Conservation (phyloP, 2,113 vertebrate genomes). For the Heloderma charlesbogerti region DNA sequence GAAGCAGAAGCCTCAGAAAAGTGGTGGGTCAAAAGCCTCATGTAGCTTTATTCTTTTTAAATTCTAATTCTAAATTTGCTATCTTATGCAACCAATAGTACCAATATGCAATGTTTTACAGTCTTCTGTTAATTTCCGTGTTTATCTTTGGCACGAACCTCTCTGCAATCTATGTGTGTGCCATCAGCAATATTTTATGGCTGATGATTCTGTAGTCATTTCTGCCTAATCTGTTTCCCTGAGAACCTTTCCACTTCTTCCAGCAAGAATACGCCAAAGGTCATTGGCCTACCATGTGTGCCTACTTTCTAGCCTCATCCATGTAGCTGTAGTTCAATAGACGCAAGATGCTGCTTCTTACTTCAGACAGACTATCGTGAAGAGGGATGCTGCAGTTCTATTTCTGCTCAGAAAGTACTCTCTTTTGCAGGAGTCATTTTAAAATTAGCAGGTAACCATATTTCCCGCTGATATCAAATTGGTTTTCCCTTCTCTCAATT, state of each 20-base stretch:
- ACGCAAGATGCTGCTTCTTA: not conserved
- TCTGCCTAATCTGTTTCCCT: not conserved
- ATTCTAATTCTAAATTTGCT: not conserved
- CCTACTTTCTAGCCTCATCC: not conserved
- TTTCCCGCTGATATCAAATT: not conserved
- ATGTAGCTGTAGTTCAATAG: not conserved
- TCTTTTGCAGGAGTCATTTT: constrained; percentile 13
- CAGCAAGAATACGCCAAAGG: not conserved
- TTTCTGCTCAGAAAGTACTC: not conserved
- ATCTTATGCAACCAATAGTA: not conserved
- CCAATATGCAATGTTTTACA: not conserved
- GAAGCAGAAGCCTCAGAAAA: too few relatives aligned
- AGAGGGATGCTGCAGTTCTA: not conserved
- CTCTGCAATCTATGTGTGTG: not conserved
- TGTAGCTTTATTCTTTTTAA: too few relatives aligned
- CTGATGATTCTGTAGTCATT: not conserved
- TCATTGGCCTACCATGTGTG: not conserved
- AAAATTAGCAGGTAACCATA: not conserved
- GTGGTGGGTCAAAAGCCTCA: too few relatives aligned
- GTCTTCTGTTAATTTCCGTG: not conserved
- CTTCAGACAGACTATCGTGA: not conserved
- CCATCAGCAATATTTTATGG: not conserved
- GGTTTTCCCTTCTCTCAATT: not conserved
- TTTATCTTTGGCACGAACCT: not conserved
- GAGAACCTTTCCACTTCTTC: constrained; percentile 3